Conservation (phyloP, 2,797 vertebrate genomes). For the Pogonophryne albipinna region DNA sequence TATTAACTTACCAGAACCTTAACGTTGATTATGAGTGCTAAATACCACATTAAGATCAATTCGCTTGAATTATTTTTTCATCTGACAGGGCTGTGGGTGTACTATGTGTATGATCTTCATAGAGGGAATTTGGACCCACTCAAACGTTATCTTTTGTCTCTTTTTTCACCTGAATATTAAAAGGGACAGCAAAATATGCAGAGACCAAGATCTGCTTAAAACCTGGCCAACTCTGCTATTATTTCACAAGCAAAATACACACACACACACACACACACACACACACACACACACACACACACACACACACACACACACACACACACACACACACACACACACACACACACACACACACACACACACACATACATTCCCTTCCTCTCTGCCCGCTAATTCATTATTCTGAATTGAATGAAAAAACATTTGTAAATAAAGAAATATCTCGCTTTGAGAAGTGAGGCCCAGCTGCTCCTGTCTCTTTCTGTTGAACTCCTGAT, state of each 20-base stretch:
- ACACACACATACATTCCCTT: background rate
- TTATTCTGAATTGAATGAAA: constrained; percentile 18
- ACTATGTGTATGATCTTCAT: too few relatives aligned
- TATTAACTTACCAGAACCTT: too few relatives aligned
- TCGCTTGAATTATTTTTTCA: too few relatives aligned
- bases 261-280: background rate
- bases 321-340: background rate
- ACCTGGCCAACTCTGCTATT: background rate
- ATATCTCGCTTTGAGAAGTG: constrained; percentile 1
- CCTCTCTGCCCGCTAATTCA: background rate
- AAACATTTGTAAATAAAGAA: constrained; percentile 34
- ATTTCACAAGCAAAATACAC: background rate
- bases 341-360: background rate
- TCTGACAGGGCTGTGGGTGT: too few relatives aligned
- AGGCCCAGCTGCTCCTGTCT: constrained; percentile 1
- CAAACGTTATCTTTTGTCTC: too few relatives aligned
- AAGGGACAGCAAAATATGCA: too few relatives aligned
- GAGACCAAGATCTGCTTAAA: too few relatives aligned
- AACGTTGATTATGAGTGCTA: too few relatives aligned
- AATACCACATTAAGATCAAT: too few relatives aligned
- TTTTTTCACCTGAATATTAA: too few relatives aligned
- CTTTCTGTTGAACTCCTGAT: constrained; percentile 13
- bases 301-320: constrained; percentile 1
- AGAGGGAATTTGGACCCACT: too few relatives aligned
- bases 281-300: background rate